Percentiles rank a stretch among this genome's conserved stretches.
These are phyloP conservation scores for Zaprionus nigranus DNA, from an alignment of 1,140 invertebrate genomes.

Conservation along the genomic window DNA sequence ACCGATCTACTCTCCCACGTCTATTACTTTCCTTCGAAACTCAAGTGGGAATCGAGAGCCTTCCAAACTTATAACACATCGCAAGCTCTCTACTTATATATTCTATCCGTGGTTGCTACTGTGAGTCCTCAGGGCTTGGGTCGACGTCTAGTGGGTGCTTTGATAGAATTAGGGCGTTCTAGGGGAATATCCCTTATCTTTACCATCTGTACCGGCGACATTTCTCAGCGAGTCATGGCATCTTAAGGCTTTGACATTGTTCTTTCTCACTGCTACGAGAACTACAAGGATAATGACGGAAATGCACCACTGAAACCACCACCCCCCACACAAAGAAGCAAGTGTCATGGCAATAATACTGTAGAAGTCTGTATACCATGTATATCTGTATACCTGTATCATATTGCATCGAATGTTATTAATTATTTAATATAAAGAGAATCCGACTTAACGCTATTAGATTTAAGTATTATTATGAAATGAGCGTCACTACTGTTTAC, in stretches of 20 bases:
- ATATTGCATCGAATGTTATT: too few relatives aligned
- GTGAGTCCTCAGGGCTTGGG: constrained; percentile 52
- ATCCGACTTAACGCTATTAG: too few relatives aligned
- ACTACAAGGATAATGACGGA: constrained; percentile 59
- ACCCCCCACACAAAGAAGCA: constrained; percentile 46
- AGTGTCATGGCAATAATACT: constrained; percentile 63
- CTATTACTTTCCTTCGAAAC: constrained; percentile 45
- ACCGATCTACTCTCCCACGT: constrained; percentile 48
- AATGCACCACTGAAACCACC: constrained; percentile 41
- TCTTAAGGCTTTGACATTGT: constrained; percentile 48
- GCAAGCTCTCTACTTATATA: constrained; percentile 54
- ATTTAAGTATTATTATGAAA: too few relatives aligned
- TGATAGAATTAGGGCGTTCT: constrained; percentile 49
- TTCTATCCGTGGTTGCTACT: constrained; percentile 47
- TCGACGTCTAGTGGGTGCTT: constrained; percentile 39
- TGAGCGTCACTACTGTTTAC: too few relatives aligned
- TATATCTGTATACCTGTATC: too few relatives aligned
- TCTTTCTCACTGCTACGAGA: constrained; percentile 37
- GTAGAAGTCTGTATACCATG: constrained; percentile 24
- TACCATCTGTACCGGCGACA: constrained; percentile 52
- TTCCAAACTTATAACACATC: constrained; percentile 46
- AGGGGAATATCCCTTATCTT: constrained; percentile 43
- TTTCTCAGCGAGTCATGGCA: constrained; percentile 48
- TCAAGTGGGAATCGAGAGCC: constrained; percentile 50
- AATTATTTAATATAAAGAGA: too few relatives aligned